These are phyloP conservation scores for Nephotettix cincticeps DNA, from an alignment of 1,140 invertebrate species.

Conservation along the genomic window DNA sequence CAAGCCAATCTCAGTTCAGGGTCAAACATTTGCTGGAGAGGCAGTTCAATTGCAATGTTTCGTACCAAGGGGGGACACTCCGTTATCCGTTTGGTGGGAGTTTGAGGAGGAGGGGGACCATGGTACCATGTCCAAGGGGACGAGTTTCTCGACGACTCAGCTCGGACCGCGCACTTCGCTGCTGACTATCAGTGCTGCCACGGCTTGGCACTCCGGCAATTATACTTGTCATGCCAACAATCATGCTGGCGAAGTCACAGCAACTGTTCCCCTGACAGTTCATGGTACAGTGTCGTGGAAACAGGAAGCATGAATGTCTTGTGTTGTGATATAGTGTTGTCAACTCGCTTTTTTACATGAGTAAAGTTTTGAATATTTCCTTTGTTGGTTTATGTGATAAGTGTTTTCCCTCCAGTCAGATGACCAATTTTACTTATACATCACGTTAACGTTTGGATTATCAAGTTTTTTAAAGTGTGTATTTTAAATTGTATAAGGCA, in stretches of 20 bases:
- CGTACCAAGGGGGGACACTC: conserved; percentile 37
- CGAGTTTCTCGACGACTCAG: conserved; percentile 39
- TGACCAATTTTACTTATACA: no score
- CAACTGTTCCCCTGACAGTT: conserved; percentile 37
- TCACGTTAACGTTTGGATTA: no score
- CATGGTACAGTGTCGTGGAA: conserved; percentile 35
- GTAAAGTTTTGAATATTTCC: no score
- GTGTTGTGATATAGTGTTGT: no score
- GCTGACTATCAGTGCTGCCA: conserved; percentile 36
- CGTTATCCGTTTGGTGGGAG: conserved; percentile 36
- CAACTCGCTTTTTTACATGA: no score
- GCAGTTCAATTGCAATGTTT: conserved; percentile 47
- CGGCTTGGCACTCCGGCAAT: conserved; percentile 42
- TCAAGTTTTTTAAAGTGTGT: no score
- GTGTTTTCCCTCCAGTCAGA: no score
- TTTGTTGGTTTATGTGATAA: no score
- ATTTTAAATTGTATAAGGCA: no score
- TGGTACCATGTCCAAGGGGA: conserved; percentile 36
- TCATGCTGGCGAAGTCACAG: conserved; percentile 32
- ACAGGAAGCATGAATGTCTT: conserved; percentile 18
- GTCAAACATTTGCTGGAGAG: conserved; percentile 55
- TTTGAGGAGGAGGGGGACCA: conserved; percentile 50
- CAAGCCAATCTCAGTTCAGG: conserved; percentile 57
- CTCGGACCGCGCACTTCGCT: conserved; percentile 35
- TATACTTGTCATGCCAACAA: conserved; percentile 41